These are phyloP conservation scores for Prorops nasuta DNA, from an alignment of 1,140 invertebrate genomes.

Conservation along the genomic window DNA sequence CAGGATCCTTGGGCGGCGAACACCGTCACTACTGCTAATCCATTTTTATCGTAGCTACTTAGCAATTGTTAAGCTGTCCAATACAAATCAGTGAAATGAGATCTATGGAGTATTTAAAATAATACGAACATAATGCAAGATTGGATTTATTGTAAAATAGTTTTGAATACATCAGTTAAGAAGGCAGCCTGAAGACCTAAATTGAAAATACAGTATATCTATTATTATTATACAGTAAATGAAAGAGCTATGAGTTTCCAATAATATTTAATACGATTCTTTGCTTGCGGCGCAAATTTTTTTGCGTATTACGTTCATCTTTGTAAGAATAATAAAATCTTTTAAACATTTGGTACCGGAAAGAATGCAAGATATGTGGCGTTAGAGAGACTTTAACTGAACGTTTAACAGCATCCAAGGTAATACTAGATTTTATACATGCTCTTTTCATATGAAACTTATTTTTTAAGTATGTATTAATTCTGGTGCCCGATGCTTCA, in stretches of 20 bases:
- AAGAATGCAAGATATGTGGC: too few relatives aligned
- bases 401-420: conserved; percentile 27
- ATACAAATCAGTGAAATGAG: not conserved
- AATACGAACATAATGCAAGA: not conserved
- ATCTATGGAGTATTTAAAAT: not conserved
- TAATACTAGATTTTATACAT: conserved; percentile 45
- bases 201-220: conserved; percentile 2
- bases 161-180: not conserved
- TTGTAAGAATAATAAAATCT: too few relatives aligned
- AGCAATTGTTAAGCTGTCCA: not conserved
- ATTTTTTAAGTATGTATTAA: conserved; percentile 36
- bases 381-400: conserved; percentile 31
- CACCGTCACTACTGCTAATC: conserved; percentile 47
- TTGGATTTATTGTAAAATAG: not conserved
- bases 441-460: conserved; percentile 44
- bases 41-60: conserved; percentile 53
- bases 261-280: too few relatives aligned
- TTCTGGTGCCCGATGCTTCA: conserved; percentile 19
- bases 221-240: conserved; percentile 6
- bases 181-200: conserved; percentile 7
- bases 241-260: too few relatives aligned
- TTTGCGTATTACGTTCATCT: too few relatives aligned
- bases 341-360: too few relatives aligned
- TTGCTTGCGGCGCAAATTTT: too few relatives aligned
- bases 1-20: conserved; percentile 53